These are phyloP conservation scores for Drosophila koepferae DNA, from an alignment of 2,888 invertebrate species.

Conservation along the genomic window DNA sequence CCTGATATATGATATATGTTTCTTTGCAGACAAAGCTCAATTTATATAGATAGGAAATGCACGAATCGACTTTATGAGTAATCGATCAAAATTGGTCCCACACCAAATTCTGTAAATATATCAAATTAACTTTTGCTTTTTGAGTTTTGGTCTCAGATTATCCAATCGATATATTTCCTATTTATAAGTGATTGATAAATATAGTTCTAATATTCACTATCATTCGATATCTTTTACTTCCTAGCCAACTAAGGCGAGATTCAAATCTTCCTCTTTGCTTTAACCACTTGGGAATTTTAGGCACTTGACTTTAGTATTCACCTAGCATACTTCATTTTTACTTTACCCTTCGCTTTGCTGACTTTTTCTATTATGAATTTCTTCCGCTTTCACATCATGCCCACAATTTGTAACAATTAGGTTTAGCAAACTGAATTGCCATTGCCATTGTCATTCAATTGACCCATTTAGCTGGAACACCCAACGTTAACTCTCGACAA, in stretches of 20 bases:
- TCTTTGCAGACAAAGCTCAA: neutral
- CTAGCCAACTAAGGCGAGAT: neutral
- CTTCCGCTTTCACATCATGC: neutral
- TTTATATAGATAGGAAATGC: neutral
- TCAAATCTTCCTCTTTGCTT: neutral
- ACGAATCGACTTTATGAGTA: neutral
- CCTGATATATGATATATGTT: neutral
- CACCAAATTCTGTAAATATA: neutral
- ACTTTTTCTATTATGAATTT: neutral
- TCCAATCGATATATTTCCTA: too few species aligned
- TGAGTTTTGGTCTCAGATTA: neutral
- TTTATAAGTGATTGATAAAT: too few species aligned
- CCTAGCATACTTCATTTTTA: neutral
- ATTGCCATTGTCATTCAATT: slow-evolving; percentile 40
- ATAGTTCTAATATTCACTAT: too few species aligned
- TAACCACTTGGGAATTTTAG: slow-evolving; percentile 2
- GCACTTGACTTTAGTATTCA: too few species aligned
- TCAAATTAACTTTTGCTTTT: too few species aligned
- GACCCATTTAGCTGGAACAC: slow-evolving; percentile 35
- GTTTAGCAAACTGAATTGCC: slow-evolving; percentile 18
- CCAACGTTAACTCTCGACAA: slow-evolving; percentile 29
- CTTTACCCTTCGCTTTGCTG: neutral
- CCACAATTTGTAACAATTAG: slow-evolving; percentile 25
- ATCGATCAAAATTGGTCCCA: neutral
- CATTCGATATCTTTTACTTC: neutral